These are phyloP conservation scores for Aricia artaxerxes DNA, from an alignment of 2,888 invertebrate species.

Conservation along the genomic window DNA sequence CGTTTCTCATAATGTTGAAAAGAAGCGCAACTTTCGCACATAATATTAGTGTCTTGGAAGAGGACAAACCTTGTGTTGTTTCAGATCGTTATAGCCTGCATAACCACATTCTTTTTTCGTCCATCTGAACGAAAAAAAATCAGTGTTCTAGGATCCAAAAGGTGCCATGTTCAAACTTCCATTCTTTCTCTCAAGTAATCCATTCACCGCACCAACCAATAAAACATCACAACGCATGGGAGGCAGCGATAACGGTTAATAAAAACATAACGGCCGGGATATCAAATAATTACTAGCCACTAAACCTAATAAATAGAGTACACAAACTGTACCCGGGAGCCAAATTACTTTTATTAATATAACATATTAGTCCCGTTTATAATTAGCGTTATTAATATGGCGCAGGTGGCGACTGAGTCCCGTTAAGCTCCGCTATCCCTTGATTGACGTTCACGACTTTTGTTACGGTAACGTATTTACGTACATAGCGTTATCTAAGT, in stretches of 20 bases:
- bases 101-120: too few species aligned
- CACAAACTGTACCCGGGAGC: conserved; percentile 37
- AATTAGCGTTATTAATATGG: conserved; percentile 55
- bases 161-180: neutral
- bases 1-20: too few species aligned
- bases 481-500: conserved; percentile 1
- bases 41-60: too few species aligned
- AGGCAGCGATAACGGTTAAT: conserved; percentile 1
- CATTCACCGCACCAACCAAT: neutral
- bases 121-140: too few species aligned
- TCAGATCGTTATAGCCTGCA: too few species aligned
- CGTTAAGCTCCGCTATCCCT: conserved; percentile 15
- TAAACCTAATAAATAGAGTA: conserved; percentile 26
- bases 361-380: conserved; percentile 59
- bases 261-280: neutral
- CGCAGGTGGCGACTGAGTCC: conserved; percentile 43
- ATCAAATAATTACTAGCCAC: conserved; percentile 21
- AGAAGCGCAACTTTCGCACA: too few species aligned
- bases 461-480: conserved; percentile 26
- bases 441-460: conserved; percentile 45
- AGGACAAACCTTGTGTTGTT: too few species aligned
- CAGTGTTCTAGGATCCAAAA: too few species aligned
- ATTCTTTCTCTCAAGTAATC: neutral
- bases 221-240: neutral
- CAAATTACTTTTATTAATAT: conserved; percentile 55